Conservation (phyloP, 2,888 invertebrate species). For the Xylocampa areola region DNA sequence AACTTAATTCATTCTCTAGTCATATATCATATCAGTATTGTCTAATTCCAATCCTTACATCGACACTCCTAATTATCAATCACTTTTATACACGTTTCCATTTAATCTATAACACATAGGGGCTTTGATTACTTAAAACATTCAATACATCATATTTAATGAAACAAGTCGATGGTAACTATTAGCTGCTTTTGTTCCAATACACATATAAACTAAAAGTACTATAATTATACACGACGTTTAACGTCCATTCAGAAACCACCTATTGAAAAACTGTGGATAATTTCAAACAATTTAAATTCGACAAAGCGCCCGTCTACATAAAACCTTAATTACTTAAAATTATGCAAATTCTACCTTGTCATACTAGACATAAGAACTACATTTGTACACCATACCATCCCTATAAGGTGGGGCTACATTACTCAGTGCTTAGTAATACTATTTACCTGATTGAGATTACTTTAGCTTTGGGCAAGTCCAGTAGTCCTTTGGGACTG, state of each 20-base stretch:
- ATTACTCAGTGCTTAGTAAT: slow-evolving; percentile 80
- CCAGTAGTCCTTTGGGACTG: slow-evolving; percentile 72
- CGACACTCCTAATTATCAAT: slow-evolving; percentile 52
- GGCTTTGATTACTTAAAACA: slow-evolving; percentile 39
- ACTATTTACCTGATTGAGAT: slow-evolving; percentile 84
- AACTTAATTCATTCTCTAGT: slow-evolving; percentile 38
- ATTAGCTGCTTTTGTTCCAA: slow-evolving; percentile 44
- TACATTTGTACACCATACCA: slow-evolving; percentile 72
- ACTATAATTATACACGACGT: slow-evolving; percentile 46
- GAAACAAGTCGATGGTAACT: slow-evolving; percentile 29
- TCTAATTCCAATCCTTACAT: slow-evolving; percentile 60
- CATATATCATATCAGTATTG: slow-evolving; percentile 60
- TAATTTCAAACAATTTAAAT: slow-evolving; percentile 53
- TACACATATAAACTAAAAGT: slow-evolving; percentile 31
- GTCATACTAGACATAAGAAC: slow-evolving; percentile 61
- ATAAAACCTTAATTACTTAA: slow-evolving; percentile 52
- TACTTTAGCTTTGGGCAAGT: slow-evolving; percentile 86
- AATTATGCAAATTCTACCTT: slow-evolving; percentile 59
- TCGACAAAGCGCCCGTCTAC: slow-evolving; percentile 54
- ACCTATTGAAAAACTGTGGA: slow-evolving; percentile 40
- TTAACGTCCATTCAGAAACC: slow-evolving; percentile 46
- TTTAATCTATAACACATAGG: slow-evolving; percentile 38
- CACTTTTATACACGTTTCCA: slow-evolving; percentile 38
- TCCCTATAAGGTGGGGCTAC: slow-evolving; percentile 72
- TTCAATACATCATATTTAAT: slow-evolving; percentile 26